Percentiles rank a stretch among this genome's conserved stretches.
These are phyloP conservation scores for Drosophila planitibia DNA, from an alignment of 2,888 invertebrate genomes.

Conservation along the genomic window DNA sequence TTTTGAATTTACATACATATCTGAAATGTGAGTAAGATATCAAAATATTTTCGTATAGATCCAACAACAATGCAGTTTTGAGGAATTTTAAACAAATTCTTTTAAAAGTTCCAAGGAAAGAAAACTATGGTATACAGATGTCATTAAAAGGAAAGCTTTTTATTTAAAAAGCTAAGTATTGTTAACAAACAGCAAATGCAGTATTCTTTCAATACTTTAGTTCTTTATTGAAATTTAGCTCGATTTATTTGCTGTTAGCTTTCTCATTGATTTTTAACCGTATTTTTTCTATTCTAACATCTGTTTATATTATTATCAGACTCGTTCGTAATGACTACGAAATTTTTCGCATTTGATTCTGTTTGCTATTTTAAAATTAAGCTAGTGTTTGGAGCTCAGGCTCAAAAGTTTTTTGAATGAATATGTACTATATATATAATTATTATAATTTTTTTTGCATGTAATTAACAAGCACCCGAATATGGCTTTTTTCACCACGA, in stretches of 20 bases:
- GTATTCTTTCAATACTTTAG: not conserved
- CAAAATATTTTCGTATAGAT: not conserved
- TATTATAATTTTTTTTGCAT: not conserved
- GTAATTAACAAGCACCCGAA: constrained; percentile 18
- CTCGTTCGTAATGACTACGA: no score
- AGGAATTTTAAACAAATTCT: not conserved
- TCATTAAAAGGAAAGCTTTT: not conserved
- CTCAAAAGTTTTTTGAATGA: not conserved
- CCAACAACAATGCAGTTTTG: not conserved
- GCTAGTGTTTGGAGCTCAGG: not conserved
- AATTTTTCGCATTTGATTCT: no score
- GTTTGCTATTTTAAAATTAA: constrained; percentile 13
- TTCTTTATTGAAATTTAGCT: no score
- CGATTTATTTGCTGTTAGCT: not conserved
- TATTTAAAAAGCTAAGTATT: not conserved
- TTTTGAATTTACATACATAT: constrained; percentile 42
- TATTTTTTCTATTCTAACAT: no score
- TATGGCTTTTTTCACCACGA: not conserved
- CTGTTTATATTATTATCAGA: no score
- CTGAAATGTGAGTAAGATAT: constrained; percentile 13
- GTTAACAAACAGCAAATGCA: not conserved
- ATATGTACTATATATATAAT: not conserved
- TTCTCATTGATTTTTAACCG: not conserved
- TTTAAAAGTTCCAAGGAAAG: not conserved
- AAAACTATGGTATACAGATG: not conserved